These are phyloP conservation scores for Pteria penguin DNA, from an alignment of 2,888 invertebrate species.

Conservation along the genomic window DNA sequence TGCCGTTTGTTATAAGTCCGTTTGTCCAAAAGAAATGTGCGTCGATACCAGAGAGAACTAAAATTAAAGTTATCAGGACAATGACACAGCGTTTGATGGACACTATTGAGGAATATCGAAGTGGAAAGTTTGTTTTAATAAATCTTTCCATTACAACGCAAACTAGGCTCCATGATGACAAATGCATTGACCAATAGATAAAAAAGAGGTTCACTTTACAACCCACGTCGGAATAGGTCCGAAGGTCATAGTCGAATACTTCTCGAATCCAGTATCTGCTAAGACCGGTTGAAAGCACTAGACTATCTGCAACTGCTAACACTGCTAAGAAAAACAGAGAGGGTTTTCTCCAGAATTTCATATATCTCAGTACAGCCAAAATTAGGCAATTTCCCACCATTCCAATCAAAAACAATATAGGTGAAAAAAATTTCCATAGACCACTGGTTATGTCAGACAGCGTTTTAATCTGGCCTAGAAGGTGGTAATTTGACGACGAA, in stretches of 20 bases:
- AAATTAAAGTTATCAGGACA: constrained; percentile 1
- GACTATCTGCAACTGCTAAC: background rate
- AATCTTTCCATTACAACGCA: constrained; percentile 10
- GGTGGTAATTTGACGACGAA: too few species aligned
- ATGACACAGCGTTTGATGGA: background rate
- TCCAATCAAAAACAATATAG: constrained; percentile 7
- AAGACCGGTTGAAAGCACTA: constrained; percentile 7
- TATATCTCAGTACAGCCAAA: background rate
- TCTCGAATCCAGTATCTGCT: constrained; percentile 6
- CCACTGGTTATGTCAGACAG: background rate
- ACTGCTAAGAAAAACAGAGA: constrained; percentile 3
- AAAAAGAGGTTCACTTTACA: constrained; percentile 14
- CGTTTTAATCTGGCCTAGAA: too few species aligned
- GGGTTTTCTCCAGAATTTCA: constrained; percentile 15
- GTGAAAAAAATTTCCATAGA: constrained; percentile 25
- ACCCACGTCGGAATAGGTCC: background rate
- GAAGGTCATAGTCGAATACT: constrained; percentile 1
- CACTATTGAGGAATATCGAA: background rate
- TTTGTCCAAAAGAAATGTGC: constrained; percentile 27
- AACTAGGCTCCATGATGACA: constrained; percentile 22
- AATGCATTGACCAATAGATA: constrained; percentile 29
- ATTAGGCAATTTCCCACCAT: constrained; percentile 16
- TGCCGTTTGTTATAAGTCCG: background rate
- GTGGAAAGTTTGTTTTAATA: constrained; percentile 5
- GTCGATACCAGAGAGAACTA: background rate